A percentile compares a stretch with the other conserved stretches of the same genome.
Conservation (phyloP, 1,140 invertebrate genomes). For the Drosophila orena region DNA sequence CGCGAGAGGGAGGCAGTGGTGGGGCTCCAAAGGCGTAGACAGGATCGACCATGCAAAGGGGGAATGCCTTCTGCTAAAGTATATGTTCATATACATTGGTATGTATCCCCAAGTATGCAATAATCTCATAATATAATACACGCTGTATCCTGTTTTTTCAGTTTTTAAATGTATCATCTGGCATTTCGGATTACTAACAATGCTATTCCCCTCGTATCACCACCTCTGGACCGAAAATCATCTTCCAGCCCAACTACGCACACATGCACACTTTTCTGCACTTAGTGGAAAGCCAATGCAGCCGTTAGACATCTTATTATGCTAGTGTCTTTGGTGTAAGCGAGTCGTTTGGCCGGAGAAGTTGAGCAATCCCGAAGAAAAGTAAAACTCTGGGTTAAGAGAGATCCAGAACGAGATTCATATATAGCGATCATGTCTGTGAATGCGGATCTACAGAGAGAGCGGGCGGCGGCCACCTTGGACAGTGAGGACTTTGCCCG, state of each 20-base stretch:
- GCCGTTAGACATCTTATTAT: no score
- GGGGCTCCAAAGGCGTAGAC: neutral
- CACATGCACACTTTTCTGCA: no score
- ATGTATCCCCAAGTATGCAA: no score
- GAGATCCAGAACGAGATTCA: neutral
- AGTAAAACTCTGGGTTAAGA: neutral
- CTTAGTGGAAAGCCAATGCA: no score
- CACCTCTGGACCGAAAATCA: no score
- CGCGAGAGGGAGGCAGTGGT: neutral
- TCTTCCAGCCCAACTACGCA: no score
- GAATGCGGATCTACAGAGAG: constrained; percentile 88
- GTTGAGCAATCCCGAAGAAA: neutral
- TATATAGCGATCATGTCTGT: constrained; percentile 18
- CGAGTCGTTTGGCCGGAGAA: neutral
- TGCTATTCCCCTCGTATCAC: neutral
- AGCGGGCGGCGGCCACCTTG: constrained; percentile 91
- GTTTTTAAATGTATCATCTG: no score
- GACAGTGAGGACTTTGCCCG: constrained; percentile 90
- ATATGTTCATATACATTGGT: no score
- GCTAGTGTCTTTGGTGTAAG: no score
- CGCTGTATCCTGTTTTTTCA: neutral
- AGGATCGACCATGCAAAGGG: neutral
- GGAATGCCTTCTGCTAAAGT: no score
- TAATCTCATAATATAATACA: no score
- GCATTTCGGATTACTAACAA: neutral